A percentile compares a stretch with the other conserved stretches of the same genome.
Evolutionary conservation across 2,113 vertebrate genomes (phyloP).

Genomic region (Argyrosomus japonicus): DNA sequence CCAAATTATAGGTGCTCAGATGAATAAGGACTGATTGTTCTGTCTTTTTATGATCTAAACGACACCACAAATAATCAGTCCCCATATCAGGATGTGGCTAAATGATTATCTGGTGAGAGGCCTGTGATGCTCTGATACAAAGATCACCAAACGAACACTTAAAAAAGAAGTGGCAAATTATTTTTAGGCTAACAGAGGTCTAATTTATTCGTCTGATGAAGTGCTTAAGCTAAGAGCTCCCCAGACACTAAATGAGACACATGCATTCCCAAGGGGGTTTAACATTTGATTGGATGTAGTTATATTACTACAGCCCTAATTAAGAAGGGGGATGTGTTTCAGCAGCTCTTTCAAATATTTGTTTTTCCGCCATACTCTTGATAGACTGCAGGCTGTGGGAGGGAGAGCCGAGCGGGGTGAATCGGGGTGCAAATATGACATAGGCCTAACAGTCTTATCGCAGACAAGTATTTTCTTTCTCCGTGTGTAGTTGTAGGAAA

Average conservation of each 20-base stretch:
- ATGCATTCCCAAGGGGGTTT: slow-evolving; percentile 79
- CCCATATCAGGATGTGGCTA: slow-evolving; percentile 26
- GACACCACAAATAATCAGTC: slow-evolving; percentile 39
- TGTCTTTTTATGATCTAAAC: slow-evolving; percentile 13
- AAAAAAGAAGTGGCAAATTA: slow-evolving; percentile 77
- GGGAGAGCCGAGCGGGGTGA: slow-evolving; percentile 59
- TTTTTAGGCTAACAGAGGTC: slow-evolving; percentile 84
- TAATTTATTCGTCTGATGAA: slow-evolving; percentile 88
- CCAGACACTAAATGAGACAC: slow-evolving; percentile 84
- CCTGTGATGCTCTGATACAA: slow-evolving; percentile 66
- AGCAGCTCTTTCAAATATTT: slow-evolving; percentile 86
- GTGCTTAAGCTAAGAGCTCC: slow-evolving; percentile 86
- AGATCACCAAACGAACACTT: slow-evolving; percentile 76
- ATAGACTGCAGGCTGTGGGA: slow-evolving; percentile 78
- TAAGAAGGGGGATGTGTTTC: slow-evolving; percentile 85
- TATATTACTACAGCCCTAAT: slow-evolving; percentile 85
- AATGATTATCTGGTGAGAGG: slow-evolving; percentile 52
- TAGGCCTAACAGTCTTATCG: slow-evolving; percentile 43
- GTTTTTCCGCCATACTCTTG: slow-evolving; percentile 80
- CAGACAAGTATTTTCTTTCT: neutral
- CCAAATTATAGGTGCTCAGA: neutral
- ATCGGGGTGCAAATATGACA: slow-evolving; percentile 61
- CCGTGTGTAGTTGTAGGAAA: neutral
- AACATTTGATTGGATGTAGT: slow-evolving; percentile 84
- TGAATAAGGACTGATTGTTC: slow-evolving; percentile 21